Evolutionary conservation across 2,797 vertebrate genomes (phyloP).

Genomic region (Tiaroga cobitis): DNA sequence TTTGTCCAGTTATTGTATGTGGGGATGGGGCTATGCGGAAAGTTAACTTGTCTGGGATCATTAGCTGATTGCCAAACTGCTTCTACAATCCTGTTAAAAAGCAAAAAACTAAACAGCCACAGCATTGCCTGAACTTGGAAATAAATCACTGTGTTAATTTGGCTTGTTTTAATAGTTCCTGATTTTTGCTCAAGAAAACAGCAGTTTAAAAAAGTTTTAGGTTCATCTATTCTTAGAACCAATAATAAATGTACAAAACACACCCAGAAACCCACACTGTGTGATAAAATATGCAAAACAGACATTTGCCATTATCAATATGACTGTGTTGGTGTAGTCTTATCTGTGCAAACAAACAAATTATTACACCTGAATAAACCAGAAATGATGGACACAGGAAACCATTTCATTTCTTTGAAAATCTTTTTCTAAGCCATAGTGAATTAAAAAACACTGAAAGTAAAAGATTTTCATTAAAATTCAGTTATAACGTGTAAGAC

Average conservation of each 20-base stretch:
- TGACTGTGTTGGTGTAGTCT: neutral
- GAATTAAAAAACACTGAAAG: neutral
- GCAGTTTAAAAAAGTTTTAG: neutral
- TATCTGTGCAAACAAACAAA: conserved; percentile 7
- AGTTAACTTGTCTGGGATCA: neutral
- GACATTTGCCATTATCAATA: conserved; percentile 3
- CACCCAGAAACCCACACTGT: neutral
- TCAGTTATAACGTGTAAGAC: neutral
- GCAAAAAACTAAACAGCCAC: neutral
- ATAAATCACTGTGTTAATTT: conserved; percentile 7
- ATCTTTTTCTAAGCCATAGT: neutral
- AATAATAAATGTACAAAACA: neutral
- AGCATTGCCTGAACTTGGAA: conserved; percentile 9
- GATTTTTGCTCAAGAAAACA: conserved; percentile 4
- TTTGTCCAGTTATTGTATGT: neutral
- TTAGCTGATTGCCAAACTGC: conserved; percentile 23
- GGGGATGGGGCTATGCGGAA: neutral
- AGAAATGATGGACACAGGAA: neutral
- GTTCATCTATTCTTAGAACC: neutral
- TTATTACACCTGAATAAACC: conserved; percentile 2
- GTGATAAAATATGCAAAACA: conserved; percentile 16
- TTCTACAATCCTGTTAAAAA: conserved; percentile 15
- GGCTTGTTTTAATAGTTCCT: neutral
- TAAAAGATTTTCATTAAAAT: neutral
- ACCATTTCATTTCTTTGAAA: neutral